A percentile compares a stretch with the other conserved stretches of the same genome.
Evolutionary conservation across 1,140 invertebrate genomes (phyloP).

Genomic region (Neuroterus valhalla): DNA sequence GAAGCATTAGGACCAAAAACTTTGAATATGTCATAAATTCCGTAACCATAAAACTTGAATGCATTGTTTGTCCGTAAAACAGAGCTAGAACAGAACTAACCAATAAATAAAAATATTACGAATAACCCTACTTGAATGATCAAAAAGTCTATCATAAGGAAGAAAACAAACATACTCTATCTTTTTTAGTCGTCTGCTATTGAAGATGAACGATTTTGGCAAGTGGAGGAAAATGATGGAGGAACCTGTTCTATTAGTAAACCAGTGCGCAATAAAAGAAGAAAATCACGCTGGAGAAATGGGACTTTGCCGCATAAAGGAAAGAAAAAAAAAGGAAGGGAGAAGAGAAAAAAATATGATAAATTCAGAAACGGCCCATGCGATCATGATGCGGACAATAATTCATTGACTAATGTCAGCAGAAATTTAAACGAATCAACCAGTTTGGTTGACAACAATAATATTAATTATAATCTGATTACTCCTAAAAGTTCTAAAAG

Average conservation of each 20-base stretch:
- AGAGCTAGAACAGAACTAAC: no score
- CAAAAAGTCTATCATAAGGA: neutral
- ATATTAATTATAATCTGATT: neutral
- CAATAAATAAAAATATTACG: no score
- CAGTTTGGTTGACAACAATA: neutral
- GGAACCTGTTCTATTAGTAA: neutral
- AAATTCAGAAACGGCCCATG: neutral
- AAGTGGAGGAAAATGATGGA: neutral
- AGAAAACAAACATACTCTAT: neutral
- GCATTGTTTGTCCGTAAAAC: no score
- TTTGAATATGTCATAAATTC: no score
- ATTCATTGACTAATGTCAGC: slow-evolving; percentile 1
- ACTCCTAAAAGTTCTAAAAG: neutral
- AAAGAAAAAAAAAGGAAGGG: slow-evolving; percentile 38
- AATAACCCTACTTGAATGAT: no score
- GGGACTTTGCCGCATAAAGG: slow-evolving; percentile 49
- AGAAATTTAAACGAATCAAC: neutral
- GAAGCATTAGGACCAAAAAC: no score
- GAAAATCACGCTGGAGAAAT: slow-evolving; percentile 60
- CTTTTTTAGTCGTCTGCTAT: slow-evolving; percentile 44
- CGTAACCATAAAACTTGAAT: no score
- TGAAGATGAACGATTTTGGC: slow-evolving; percentile 38
- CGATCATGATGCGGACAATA: no score
- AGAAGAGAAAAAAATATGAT: slow-evolving; percentile 32
- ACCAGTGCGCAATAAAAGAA: slow-evolving; percentile 45